phyloP scores from a whole-genome alignment of 2,888 invertebrate genomes.

The Leptinotarsa juncta region DNA sequence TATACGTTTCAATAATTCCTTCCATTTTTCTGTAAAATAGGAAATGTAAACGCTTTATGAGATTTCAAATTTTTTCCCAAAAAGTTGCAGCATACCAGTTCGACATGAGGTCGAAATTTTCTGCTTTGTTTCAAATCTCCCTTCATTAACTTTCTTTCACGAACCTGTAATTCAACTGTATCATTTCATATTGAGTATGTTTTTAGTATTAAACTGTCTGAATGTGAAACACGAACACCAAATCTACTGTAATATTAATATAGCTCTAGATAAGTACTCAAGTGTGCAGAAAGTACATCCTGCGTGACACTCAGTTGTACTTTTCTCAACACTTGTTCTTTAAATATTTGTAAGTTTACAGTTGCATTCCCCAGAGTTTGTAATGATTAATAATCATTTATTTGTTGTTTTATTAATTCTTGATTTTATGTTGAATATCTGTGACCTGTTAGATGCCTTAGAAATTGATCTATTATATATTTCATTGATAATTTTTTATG shows the following conservation, averaged over 20 bases:
- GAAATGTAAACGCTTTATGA: neutral
- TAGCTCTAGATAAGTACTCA: slow-evolving; percentile 25
- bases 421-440: slow-evolving; percentile 53
- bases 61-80: too few relatives aligned
- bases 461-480: slow-evolving; percentile 56
- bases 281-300: neutral
- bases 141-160: slow-evolving; percentile 11
- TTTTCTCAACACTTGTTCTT: slow-evolving; percentile 25
- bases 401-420: slow-evolving; percentile 46
- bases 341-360: slow-evolving; percentile 33
- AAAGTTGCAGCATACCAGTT: slow-evolving; percentile 1
- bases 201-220: slow-evolving; percentile 12
- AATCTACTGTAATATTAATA: slow-evolving; percentile 46
- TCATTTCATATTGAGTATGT: slow-evolving; percentile 17
- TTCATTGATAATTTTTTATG: slow-evolving; percentile 49
- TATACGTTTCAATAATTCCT: neutral
- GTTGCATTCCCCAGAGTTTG: slow-evolving; percentile 48
- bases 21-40: neutral
- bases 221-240: slow-evolving; percentile 43
- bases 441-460: slow-evolving; percentile 62
- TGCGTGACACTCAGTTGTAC: neutral
- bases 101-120: neutral
- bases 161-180: slow-evolving; percentile 20
- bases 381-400: slow-evolving; percentile 47
- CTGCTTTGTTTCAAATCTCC: slow-evolving; percentile 6